These are phyloP conservation scores for Rhinichthys osculus DNA, from an alignment of 2,797 vertebrate species.

Conservation along the genomic window DNA sequence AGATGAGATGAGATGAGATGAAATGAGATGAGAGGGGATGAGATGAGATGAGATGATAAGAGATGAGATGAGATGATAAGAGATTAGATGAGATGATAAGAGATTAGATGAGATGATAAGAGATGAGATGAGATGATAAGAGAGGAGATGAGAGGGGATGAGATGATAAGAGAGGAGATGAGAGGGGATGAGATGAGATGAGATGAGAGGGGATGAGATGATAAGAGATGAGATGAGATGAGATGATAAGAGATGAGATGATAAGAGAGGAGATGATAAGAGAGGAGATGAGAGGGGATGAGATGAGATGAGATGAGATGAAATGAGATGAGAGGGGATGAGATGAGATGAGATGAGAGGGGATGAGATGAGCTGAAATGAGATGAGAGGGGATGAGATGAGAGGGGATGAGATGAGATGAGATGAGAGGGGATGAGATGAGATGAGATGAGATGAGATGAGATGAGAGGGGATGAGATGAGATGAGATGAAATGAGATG, in stretches of 20 bases:
- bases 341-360: too few relatives aligned
- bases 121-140: accelerated
- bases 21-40: accelerated
- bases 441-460: too few relatives aligned
- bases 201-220: neutral
- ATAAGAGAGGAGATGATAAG: neutral
- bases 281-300: accelerated
- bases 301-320: neutral
- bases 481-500: neutral
- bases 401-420: neutral
- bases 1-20: accelerated
- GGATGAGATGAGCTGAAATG: neutral
- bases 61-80: accelerated
- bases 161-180: accelerated
- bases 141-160: too few relatives aligned
- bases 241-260: accelerated
- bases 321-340: too few relatives aligned
- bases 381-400: accelerated
- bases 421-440: neutral
- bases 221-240: accelerated
- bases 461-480: neutral
- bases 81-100: accelerated
- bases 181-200: accelerated
- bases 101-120: accelerated
- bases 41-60: accelerated